Conservation (phyloP, 2,113 vertebrate genomes). For the rat (Rattus norvegicus) region DNA sequence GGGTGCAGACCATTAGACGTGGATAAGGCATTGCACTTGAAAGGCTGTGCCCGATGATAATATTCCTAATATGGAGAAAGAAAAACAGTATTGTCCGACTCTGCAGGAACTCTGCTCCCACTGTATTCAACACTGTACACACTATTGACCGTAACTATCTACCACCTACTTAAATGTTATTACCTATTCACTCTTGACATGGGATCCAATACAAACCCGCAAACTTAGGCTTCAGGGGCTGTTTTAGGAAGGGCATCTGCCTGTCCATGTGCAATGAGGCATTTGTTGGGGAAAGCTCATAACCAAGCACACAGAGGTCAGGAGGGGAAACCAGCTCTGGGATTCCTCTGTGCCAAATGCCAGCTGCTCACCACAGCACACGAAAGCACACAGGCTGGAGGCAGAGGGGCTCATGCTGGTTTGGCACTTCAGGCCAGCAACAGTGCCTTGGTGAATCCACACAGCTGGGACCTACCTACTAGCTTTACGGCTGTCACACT, state of each 20-base stretch:
- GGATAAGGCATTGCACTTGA: neutral
- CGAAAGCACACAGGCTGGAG: constrained; percentile 86
- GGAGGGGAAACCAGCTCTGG: constrained; percentile 56
- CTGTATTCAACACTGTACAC: neutral
- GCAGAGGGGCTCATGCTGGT: constrained; percentile 73
- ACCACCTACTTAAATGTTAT: neutral
- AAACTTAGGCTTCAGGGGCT: neutral
- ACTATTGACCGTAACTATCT: neutral
- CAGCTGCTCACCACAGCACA: constrained; percentile 88
- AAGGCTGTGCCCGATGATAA: neutral
- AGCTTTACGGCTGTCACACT: constrained; percentile 89
- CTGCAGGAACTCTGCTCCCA: neutral
- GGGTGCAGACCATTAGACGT: neutral
- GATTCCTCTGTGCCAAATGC: constrained; percentile 88
- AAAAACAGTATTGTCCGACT: neutral
- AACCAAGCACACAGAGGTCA: neutral
- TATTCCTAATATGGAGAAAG: neutral
- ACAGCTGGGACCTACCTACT: constrained; percentile 87
- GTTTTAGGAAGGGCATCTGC: neutral
- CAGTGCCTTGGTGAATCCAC: constrained; percentile 83
- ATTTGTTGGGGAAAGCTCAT: neutral
- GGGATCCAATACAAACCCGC: constrained; percentile 11
- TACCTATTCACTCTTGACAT: neutral
- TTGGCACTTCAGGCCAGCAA: constrained; percentile 85
- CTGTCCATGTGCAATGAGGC: neutral